Conservation (phyloP, 2,888 invertebrate species). For the Cephalotes varians region DNA sequence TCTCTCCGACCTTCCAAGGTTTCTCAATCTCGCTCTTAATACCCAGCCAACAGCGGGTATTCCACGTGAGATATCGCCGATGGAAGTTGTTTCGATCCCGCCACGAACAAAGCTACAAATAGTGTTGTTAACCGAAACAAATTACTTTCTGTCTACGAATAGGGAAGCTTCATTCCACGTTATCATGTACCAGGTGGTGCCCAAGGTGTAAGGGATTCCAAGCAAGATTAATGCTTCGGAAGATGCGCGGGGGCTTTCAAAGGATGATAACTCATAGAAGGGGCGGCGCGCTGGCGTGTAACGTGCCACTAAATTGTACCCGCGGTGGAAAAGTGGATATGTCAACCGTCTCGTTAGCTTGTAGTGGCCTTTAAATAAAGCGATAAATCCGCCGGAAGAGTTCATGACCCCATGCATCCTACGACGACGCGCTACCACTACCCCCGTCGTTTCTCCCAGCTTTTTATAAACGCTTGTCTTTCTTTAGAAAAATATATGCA, state of each 20-base stretch:
- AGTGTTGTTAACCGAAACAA: constrained; percentile 61
- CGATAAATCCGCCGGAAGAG: constrained; percentile 69
- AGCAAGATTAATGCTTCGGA: constrained; percentile 74
- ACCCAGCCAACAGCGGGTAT: constrained; percentile 30
- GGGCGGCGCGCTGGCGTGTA: constrained; percentile 66
- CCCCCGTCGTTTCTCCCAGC: not conserved
- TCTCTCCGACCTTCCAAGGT: constrained; percentile 27
- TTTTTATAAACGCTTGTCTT: not conserved
- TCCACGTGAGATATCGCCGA: constrained; percentile 41
- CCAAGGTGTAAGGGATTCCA: constrained; percentile 67
- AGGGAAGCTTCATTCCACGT: constrained; percentile 64
- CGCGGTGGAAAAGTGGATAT: constrained; percentile 69
- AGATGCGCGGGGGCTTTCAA: constrained; percentile 71
- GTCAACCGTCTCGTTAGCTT: constrained; percentile 71
- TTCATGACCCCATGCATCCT: constrained; percentile 23
- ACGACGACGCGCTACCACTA: not conserved
- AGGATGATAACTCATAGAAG: constrained; percentile 70
- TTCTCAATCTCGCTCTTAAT: constrained; percentile 41
- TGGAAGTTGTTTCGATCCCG: constrained; percentile 39
- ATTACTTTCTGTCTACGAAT: constrained; percentile 63
- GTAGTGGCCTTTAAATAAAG: constrained; percentile 73
- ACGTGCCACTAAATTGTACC: constrained; percentile 73
- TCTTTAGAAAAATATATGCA: not conserved
- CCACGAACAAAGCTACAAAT: constrained; percentile 52
- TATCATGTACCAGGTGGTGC: constrained; percentile 60